phyloP scores from a whole-genome alignment of 2,113 vertebrate genomes.

The Toxostoma redivivum region DNA sequence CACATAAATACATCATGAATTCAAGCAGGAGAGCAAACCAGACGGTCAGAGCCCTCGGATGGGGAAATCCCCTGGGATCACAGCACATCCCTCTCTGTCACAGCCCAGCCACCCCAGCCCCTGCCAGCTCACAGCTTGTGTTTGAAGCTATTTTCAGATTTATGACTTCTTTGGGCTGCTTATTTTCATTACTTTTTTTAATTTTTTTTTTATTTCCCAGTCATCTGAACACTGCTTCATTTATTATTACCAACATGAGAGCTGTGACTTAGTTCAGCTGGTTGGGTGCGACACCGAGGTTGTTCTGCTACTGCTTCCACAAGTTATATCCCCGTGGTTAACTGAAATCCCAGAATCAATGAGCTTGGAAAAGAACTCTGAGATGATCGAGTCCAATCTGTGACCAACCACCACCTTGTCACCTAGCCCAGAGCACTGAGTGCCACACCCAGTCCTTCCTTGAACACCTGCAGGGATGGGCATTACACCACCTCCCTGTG shows the following conservation, averaged over 20 bases:
- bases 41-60: accelerated
- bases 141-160: not conserved
- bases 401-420: not conserved
- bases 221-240: not conserved
- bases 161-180: not conserved
- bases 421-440: not conserved
- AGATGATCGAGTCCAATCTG: not conserved
- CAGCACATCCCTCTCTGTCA: not conserved
- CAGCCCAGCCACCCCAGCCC: not conserved
- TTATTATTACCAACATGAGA: not conserved
- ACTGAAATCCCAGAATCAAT: not conserved
- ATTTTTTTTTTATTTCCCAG: not conserved
- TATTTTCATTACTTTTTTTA: not conserved
- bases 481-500: not conserved
- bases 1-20: accelerated
- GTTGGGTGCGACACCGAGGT: accelerated
- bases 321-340: accelerated
- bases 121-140: not conserved
- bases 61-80: accelerated
- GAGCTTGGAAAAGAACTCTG: not conserved
- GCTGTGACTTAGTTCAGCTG: not conserved
- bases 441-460: not conserved
- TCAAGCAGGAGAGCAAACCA: not conserved
- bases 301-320: accelerated
- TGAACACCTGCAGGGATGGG: not conserved